Percentiles rank a stretch among this genome's conserved stretches.
Evolutionary conservation across 2,797 vertebrate genomes (phyloP).

Genomic region (Hoplostethus atlanticus): DNA sequence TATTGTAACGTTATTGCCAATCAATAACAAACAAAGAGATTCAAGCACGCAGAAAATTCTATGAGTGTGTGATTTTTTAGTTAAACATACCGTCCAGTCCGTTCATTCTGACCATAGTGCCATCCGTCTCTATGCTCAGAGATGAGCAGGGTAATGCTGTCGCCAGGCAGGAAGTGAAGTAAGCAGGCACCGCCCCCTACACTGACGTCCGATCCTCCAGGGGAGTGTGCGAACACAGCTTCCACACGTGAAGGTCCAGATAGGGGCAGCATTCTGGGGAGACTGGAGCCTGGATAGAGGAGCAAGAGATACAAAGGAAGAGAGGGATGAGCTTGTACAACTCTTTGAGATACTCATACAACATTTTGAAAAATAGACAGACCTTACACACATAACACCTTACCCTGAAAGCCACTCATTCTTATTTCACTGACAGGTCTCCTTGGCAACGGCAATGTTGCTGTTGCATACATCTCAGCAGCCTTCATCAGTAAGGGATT

Average conservation of each 20-base stretch:
- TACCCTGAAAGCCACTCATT: constrained; percentile 84
- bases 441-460: constrained; percentile 87
- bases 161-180: constrained; percentile 85
- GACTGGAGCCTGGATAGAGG: constrained; percentile 77
- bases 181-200: constrained; percentile 80
- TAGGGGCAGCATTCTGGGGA: constrained; percentile 85
- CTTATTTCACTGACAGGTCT: constrained; percentile 84
- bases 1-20: neutral
- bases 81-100: constrained; percentile 83
- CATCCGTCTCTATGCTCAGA: constrained; percentile 89
- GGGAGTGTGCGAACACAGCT: constrained; percentile 85
- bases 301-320: neutral
- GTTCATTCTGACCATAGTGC: constrained; percentile 90
- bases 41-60: constrained; percentile 3
- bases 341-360: neutral
- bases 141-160: constrained; percentile 85
- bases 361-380: neutral
- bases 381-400: neutral
- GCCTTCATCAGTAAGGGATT: constrained; percentile 79
- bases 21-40: neutral
- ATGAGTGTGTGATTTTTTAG: neutral
- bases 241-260: constrained; percentile 80
- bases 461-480: constrained; percentile 82
- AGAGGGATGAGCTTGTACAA: neutral
- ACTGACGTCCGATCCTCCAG: constrained; percentile 65